Evolutionary conservation across 1,140 invertebrate genomes (phyloP), one percentile per base, ranked within the genome.

Genomic region (Phortica variegata): DNA sequence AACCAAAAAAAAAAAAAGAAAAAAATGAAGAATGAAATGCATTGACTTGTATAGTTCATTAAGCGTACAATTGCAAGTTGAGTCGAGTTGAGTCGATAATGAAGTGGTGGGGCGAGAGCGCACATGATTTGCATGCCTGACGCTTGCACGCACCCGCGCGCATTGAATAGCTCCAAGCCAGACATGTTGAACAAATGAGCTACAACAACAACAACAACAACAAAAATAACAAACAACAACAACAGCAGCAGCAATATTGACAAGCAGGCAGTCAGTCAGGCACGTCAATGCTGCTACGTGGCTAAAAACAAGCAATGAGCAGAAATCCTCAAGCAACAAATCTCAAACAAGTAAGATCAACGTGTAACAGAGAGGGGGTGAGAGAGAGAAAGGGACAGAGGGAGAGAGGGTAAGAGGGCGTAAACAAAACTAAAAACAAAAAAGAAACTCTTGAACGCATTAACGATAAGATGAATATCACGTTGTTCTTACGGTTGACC

Each of bases 181-280:
- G n/a, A n/a, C n/a, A n/a, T n/a, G n/a, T n/a, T n/a, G n/a, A n/a
- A n/a, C n/a, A n/a, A n/a, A n/a, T n/a, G n/a, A n/a, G 59, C 55
- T 61, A 61, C 61, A 61, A 52, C 57, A 55, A 61, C 49, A 61
- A n/a, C n/a, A n/a, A 61, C n/a, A 44, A 41, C 41, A 49, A 48
- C 40, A 26, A 19, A n/a, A n/a, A n/a, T n/a, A n/a, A n/a, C 17
- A 13, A 15, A 13, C 1, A 42, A 16, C 10, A 46, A 32, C 43
- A 18, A 44, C 49, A 52, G 32, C 31, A 42, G 21, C 32, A 34
- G 19, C 17, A 34, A 39, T 41, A 47, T 55, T 44, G 47, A 55
- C 32, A 37, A 45, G 36, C 31, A 38, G 26, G 12, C 15, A 31
- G 16, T n/a, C n/a, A n/a, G n/a, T n/a, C n/a, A n/a, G n/a, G n/a